Evolutionary conservation across 2,797 vertebrate genomes (phyloP).

Genomic region (Coranthus polyacanthus): DNA sequence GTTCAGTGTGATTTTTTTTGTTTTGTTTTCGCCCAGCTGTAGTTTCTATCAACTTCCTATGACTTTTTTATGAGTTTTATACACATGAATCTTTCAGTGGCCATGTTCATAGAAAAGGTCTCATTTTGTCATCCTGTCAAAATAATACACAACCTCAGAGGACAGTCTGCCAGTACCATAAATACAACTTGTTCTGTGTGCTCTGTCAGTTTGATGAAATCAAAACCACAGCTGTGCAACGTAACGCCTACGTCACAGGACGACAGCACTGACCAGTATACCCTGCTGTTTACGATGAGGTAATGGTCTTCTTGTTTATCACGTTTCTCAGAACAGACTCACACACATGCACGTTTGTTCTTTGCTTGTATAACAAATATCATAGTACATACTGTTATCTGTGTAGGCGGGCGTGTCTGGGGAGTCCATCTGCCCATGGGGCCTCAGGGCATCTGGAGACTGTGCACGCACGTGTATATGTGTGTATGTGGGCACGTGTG

Average conservation of each 20-base stretch:
- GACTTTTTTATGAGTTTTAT: not conserved
- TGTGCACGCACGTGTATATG: slow-evolving; percentile 4
- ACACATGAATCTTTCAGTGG: slow-evolving; percentile 5
- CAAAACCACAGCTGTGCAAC: slow-evolving; percentile 11
- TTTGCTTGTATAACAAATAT: slow-evolving; percentile 41
- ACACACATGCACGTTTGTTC: not conserved
- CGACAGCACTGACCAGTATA: slow-evolving; percentile 11
- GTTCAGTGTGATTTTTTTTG: not conserved
- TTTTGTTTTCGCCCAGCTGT: not conserved
- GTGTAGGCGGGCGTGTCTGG: slow-evolving; percentile 28
- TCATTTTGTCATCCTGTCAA: slow-evolving; percentile 44
- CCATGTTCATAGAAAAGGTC: not conserved
- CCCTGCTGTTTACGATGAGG: slow-evolving; percentile 9
- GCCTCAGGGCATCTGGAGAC: slow-evolving; percentile 38
- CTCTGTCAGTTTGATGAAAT: slow-evolving; percentile 47
- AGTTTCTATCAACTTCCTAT: slow-evolving; percentile 3
- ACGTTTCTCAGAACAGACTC: slow-evolving; percentile 12
- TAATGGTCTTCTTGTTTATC: slow-evolving; percentile 20
- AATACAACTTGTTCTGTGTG: slow-evolving; percentile 36
- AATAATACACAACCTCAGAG: slow-evolving; percentile 18
- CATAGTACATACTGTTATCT: slow-evolving; percentile 10
- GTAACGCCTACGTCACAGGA: slow-evolving; percentile 31
- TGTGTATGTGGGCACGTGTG: not conserved
- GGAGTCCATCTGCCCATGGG: slow-evolving; percentile 56
- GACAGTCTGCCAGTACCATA: slow-evolving; percentile 3